These are phyloP conservation scores for Lutjanus erythropterus DNA, from an alignment of 2,113 vertebrate genomes.

Conservation along the genomic window DNA sequence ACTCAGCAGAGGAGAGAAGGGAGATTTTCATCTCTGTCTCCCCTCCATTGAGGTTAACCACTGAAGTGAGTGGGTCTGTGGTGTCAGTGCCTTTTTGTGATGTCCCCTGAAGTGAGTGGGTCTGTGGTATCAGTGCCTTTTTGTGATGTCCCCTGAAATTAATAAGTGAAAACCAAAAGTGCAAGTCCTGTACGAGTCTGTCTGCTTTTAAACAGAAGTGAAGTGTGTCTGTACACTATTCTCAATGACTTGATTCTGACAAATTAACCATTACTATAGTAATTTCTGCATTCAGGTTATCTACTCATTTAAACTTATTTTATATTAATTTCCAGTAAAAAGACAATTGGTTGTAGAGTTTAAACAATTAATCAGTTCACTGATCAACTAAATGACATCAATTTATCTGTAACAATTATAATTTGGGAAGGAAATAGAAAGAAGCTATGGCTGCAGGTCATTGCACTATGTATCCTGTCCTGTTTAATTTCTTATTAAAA, in stretches of 20 bases:
- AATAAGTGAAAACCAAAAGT: constrained; percentile 9
- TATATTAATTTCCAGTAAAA: too few relatives aligned
- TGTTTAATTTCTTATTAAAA: too few relatives aligned
- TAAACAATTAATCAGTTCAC: background rate
- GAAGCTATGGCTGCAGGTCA: too few relatives aligned
- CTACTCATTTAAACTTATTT: background rate
- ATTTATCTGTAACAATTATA: background rate
- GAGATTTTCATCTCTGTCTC: background rate
- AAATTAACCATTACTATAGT: background rate
- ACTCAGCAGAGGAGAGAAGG: background rate
- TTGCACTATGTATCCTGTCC: too few relatives aligned
- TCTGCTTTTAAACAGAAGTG: constrained; percentile 10
- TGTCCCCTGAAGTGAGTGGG: background rate
- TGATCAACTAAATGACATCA: background rate
- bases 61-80: background rate
- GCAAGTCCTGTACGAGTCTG: background rate
- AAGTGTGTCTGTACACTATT: background rate
- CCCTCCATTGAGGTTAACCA: constrained; percentile 29
- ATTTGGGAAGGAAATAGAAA: too few relatives aligned
- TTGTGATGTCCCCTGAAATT: background rate
- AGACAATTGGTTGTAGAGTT: background rate
- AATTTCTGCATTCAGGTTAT: background rate
- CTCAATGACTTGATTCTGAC: background rate
- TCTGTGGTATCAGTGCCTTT: constrained; percentile 24
- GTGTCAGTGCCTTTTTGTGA: constrained; percentile 32